phyloP scores from a whole-genome alignment of 2,888 invertebrate genomes.

The Cantharis rustica region DNA sequence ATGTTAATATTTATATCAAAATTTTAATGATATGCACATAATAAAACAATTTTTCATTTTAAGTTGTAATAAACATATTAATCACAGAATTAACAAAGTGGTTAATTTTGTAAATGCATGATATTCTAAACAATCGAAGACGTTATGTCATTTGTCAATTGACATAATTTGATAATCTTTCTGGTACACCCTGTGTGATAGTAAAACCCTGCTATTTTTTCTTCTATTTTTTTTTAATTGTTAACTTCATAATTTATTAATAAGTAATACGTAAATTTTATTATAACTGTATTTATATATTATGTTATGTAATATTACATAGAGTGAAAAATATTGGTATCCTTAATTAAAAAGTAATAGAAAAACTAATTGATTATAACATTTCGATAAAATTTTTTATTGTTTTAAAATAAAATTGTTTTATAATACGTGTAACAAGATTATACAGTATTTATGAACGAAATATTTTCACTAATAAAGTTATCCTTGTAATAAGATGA shows the following conservation, averaged over 20 bases:
- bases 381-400: background rate
- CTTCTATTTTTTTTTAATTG: too few species aligned
- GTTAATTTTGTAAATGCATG: background rate
- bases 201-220: too few species aligned
- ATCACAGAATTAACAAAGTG: background rate
- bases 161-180: too few species aligned
- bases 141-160: too few species aligned
- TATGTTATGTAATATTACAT: background rate
- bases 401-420: background rate
- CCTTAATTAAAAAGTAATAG: background rate
- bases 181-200: too few species aligned
- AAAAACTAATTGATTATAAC: background rate
- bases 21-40: conserved; percentile 1
- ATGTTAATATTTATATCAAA: conserved; percentile 3
- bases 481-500: background rate
- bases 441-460: background rate
- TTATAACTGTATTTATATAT: background rate
- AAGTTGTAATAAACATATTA: background rate
- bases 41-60: background rate
- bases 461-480: conserved; percentile 1
- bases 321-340: background rate
- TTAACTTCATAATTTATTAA: too few species aligned
- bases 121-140: too few species aligned
- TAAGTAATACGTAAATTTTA: too few species aligned
- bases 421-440: background rate